Conservation (phyloP, 2,888 invertebrate species). For the Bombyx huttoni region DNA sequence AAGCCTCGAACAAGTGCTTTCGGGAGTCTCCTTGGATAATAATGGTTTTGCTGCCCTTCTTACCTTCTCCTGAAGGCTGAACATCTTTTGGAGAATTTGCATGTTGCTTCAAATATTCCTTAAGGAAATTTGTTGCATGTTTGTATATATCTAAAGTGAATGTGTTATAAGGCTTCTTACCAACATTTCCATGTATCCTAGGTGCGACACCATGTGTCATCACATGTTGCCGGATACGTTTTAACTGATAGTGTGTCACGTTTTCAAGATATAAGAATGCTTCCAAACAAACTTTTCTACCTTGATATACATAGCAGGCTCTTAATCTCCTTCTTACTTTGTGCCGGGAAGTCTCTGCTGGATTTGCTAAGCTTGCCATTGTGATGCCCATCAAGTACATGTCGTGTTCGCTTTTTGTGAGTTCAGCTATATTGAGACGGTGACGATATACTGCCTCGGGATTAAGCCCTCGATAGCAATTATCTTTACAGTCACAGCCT, state of each 20-base stretch:
- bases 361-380: constrained; percentile 84
- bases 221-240: constrained; percentile 82
- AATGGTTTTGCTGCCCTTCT: constrained; percentile 63
- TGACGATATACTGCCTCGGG: constrained; percentile 83
- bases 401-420: constrained; percentile 86
- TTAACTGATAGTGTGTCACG: constrained; percentile 84
- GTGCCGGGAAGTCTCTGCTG: constrained; percentile 79
- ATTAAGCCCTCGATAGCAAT: constrained; percentile 82
- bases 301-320: constrained; percentile 84
- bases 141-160: constrained; percentile 84
- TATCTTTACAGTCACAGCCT: constrained; percentile 85
- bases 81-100: constrained; percentile 70
- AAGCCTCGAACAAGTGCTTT: constrained; percentile 82
- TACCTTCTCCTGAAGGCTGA: constrained; percentile 58
- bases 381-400: constrained; percentile 91
- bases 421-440: constrained; percentile 82
- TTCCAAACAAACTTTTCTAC: constrained; percentile 82
- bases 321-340: constrained; percentile 80
- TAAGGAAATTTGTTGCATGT: constrained; percentile 82
- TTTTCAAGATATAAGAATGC: constrained; percentile 85
- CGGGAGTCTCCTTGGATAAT: constrained; percentile 70
- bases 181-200: constrained; percentile 83
- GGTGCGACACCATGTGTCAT: constrained; percentile 86
- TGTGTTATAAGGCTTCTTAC: constrained; percentile 85
- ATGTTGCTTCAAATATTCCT: constrained; percentile 79